Conservation (phyloP, 2,888 invertebrate genomes). For the Aethes cnicana region DNA sequence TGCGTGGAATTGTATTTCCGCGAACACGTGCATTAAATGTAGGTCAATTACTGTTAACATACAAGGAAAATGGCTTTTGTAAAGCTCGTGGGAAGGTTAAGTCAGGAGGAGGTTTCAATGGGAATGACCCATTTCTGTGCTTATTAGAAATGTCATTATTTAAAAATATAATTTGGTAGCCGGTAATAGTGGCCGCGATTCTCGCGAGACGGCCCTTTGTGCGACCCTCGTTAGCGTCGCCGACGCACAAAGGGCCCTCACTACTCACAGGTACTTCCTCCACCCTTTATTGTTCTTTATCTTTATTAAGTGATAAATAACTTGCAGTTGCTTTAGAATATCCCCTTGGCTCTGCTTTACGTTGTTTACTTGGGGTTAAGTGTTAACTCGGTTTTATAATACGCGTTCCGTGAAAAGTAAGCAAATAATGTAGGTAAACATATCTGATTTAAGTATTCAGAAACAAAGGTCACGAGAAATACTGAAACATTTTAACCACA, state of each 20-base stretch:
- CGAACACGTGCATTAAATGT: neutral
- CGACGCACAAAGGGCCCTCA: slow-evolving; percentile 35
- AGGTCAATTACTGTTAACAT: neutral
- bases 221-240: slow-evolving; percentile 53
- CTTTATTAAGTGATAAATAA: slow-evolving; percentile 30
- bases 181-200: slow-evolving; percentile 29
- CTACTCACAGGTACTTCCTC: slow-evolving; percentile 34
- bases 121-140: slow-evolving; percentile 26
- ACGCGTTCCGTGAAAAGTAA: too few relatives aligned
- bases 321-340: slow-evolving; percentile 9
- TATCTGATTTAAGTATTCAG: too few relatives aligned
- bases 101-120: slow-evolving; percentile 18
- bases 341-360: slow-evolving; percentile 9
- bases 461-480: too few relatives aligned
- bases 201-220: slow-evolving; percentile 48
- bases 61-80: too few relatives aligned
- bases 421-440: too few relatives aligned
- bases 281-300: slow-evolving; percentile 45
- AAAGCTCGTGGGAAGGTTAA: too few relatives aligned
- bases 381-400: neutral
- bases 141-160: slow-evolving; percentile 26
- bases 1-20: slow-evolving; percentile 1
- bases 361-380: neutral
- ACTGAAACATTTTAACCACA: too few relatives aligned
- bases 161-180: slow-evolving; percentile 31